These are phyloP conservation scores for Acleris sparsana DNA, from an alignment of 2,888 invertebrate genomes.

Conservation along the genomic window DNA sequence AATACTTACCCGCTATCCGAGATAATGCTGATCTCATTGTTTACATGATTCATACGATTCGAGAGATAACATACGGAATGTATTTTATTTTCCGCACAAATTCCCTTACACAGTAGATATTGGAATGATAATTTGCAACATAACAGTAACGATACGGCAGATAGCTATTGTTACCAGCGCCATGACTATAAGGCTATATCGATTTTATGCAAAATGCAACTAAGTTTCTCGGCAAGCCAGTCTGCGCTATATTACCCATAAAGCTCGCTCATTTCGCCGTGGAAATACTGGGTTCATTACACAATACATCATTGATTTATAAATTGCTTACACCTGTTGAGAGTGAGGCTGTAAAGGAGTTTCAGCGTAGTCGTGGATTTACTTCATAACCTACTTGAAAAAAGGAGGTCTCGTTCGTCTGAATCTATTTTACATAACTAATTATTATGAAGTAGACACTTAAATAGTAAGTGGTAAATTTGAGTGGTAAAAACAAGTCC, in stretches of 20 bases:
- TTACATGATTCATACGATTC: constrained; percentile 25
- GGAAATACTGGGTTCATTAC: constrained; percentile 57
- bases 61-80: constrained; percentile 33
- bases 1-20: no score
- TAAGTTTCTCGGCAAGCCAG: constrained; percentile 59
- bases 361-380: background rate
- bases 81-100: constrained; percentile 23
- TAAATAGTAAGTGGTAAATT: no score
- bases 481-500: no score
- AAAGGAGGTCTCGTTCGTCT: no score
- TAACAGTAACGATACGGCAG: constrained; percentile 37
- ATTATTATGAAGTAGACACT: no score
- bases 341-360: background rate
- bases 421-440: no score
- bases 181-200: constrained; percentile 55
- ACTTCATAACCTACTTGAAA: no score
- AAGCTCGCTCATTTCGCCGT: constrained; percentile 60
- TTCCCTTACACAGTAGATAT: constrained; percentile 15
- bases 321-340: constrained; percentile 39
- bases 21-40: no score
- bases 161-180: constrained; percentile 49
- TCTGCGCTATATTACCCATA: constrained; percentile 63
- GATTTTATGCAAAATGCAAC: constrained; percentile 80
- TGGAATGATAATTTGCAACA: constrained; percentile 32
- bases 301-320: constrained; percentile 65